Evolutionary conservation across 92 coral and sea anemone genomes (phyloP).

Genomic region (Metridium senile): DNA sequence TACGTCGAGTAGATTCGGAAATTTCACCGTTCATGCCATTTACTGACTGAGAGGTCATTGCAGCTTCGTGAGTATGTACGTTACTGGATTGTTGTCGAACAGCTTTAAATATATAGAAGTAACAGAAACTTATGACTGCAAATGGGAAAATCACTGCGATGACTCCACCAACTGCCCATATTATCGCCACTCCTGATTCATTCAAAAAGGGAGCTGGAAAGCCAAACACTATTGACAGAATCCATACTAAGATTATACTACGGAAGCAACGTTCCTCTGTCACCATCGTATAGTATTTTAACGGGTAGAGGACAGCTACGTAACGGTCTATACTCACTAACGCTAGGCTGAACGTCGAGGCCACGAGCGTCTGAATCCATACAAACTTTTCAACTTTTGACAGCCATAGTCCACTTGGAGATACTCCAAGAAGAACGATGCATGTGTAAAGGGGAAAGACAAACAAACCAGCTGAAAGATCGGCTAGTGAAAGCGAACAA

Average conservation of each 20-base stretch:
- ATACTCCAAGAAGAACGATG: slow-evolving; percentile 25
- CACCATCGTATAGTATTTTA: slow-evolving; percentile 22
- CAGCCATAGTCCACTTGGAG: slow-evolving; percentile 44
- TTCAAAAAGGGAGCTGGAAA: slow-evolving; percentile 31
- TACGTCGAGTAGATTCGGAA: not conserved
- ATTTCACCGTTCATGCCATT: not conserved
- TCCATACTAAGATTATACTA: slow-evolving; percentile 15
- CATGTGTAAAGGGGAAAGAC: slow-evolving; percentile 31
- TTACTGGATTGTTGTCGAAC: slow-evolving; percentile 43
- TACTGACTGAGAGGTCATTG: not conserved
- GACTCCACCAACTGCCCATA: slow-evolving; percentile 34
- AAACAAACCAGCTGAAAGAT: slow-evolving; percentile 30
- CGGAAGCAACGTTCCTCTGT: slow-evolving; percentile 23
- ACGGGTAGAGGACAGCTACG: slow-evolving; percentile 21
- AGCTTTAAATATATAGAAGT: slow-evolving; percentile 54
- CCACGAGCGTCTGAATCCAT: slow-evolving; percentile 43
- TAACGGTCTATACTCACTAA: slow-evolving; percentile 40
- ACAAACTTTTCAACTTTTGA: slow-evolving; percentile 43
- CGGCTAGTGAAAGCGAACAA: slow-evolving; percentile 35
- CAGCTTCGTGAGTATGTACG: not conserved
- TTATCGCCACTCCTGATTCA: slow-evolving; percentile 26
- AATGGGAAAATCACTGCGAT: slow-evolving; percentile 43
- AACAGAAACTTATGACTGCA: slow-evolving; percentile 48
- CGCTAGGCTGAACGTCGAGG: slow-evolving; percentile 27
- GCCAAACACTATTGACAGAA: slow-evolving; percentile 16